These are phyloP conservation scores for Nasonia vitripennis DNA, from an alignment of 1,140 invertebrate species.

Conservation along the genomic window DNA sequence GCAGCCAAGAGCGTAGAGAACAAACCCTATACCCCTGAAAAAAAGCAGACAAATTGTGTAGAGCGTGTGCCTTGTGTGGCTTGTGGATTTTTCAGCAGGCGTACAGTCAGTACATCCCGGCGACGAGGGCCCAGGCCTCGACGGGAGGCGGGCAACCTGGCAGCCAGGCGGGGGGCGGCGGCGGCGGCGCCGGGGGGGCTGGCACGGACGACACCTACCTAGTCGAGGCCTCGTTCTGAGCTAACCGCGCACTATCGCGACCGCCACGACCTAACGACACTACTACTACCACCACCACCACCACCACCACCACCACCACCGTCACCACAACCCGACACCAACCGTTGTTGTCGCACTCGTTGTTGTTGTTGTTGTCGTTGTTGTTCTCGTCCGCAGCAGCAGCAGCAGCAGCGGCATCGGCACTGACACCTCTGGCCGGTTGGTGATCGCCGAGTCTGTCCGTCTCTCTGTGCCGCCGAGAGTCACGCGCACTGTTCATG, in stretches of 20 bases:
- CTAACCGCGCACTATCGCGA: constrained; percentile 4
- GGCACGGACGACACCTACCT: constrained; percentile 83
- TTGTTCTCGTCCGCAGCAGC: neutral
- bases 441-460: neutral
- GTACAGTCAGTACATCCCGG: constrained; percentile 89
- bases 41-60: constrained; percentile 65
- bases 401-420: neutral
- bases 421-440: too few relatives aligned
- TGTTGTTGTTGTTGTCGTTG: neutral
- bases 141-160: constrained; percentile 78
- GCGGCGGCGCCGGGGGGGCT: constrained; percentile 71
- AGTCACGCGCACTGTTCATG: too few relatives aligned
- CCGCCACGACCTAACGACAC: neutral
- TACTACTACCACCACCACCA: constrained; percentile 4
- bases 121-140: constrained; percentile 74
- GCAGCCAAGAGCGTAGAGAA: constrained; percentile 12
- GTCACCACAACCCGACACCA: neutral
- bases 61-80: constrained; percentile 68
- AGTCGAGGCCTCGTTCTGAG: constrained; percentile 88
- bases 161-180: constrained; percentile 57
- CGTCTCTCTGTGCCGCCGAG: neutral
- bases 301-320: neutral
- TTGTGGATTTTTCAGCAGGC: constrained; percentile 82
- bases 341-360: neutral
- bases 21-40: neutral